Conservation (phyloP, 92 coral and sea anemone genomes). For the Epizoanthus rinbou region DNA sequence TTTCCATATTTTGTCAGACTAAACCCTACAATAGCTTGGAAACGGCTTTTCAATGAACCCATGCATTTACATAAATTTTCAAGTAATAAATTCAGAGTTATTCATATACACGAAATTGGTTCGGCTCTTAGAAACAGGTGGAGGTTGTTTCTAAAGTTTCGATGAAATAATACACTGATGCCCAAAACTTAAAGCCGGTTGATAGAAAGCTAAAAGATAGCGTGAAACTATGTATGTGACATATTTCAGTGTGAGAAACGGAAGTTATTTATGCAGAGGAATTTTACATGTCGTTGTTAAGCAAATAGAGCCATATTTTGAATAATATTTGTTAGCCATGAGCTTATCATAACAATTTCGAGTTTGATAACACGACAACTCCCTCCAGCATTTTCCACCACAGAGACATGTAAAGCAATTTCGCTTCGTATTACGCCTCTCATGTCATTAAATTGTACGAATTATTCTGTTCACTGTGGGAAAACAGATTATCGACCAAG, state of each 20-base stretch:
- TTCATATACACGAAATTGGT: conserved; percentile 78
- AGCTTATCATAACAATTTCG: conserved; percentile 75
- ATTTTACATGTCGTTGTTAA: conserved; percentile 76
- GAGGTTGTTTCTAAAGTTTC: conserved; percentile 47
- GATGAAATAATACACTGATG: conserved; percentile 53
- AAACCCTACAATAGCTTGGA: conserved; percentile 69
- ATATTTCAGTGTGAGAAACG: conserved; percentile 53
- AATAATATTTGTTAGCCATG: conserved; percentile 75
- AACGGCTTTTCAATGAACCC: conserved; percentile 83
- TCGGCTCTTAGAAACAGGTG: conserved; percentile 61
- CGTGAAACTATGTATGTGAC: conserved; percentile 47
- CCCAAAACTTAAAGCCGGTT: conserved; percentile 40
- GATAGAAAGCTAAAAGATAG: conserved; percentile 48
- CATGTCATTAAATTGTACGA: conserved; percentile 39
- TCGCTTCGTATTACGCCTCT: conserved; percentile 35
- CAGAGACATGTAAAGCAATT: conserved; percentile 40
- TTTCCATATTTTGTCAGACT: conserved; percentile 58
- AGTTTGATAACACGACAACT: conserved; percentile 58
- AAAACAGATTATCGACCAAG: conserved; percentile 34
- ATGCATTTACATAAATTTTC: conserved; percentile 86
- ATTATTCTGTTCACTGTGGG: conserved; percentile 43
- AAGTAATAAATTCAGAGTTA: conserved; percentile 83
- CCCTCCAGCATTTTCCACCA: conserved; percentile 44
- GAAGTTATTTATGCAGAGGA: conserved; percentile 87
- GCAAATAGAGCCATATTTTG: conserved; percentile 65